Conservation (phyloP, 2,888 invertebrate genomes). For the Drosophila atroscutellata region DNA sequence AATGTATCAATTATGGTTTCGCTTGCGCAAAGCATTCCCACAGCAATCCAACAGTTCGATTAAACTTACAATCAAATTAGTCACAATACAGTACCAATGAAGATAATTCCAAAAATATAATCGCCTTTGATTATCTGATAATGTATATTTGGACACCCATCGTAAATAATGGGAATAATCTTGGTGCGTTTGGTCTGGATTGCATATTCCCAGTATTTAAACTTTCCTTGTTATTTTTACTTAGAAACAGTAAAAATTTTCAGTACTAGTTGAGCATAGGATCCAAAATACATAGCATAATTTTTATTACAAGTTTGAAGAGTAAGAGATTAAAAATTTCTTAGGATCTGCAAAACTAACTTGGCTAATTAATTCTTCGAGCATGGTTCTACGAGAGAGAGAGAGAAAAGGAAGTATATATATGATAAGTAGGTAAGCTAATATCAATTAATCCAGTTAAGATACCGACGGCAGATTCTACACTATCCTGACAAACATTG, state of each 20-base stretch:
- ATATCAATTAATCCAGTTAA: not conserved
- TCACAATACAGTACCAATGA: too few relatives aligned
- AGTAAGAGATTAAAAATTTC: not conserved
- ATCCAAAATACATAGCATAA: not conserved
- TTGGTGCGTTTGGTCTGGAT: not conserved
- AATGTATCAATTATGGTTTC: not conserved
- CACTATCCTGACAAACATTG: fast-evolving
- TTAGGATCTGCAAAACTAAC: not conserved
- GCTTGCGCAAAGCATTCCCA: too few relatives aligned
- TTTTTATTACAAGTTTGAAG: not conserved
- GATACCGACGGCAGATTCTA: not conserved
- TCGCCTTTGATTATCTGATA: not conserved
- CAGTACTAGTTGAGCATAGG: not conserved
- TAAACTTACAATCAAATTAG: too few relatives aligned
- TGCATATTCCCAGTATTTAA: not conserved
- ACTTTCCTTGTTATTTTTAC: not conserved
- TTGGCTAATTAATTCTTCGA: not conserved
- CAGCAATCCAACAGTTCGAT: not conserved
- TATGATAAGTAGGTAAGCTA: not conserved
- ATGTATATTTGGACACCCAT: not conserved
- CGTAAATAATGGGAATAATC: not conserved
- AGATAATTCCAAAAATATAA: not conserved
- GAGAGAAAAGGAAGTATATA: not conserved
- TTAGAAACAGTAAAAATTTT: not conserved
- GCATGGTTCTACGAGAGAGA: too few relatives aligned